These are phyloP conservation scores for Larimichthys crocea DNA, from an alignment of 2,113 vertebrate species.

Conservation along the genomic window DNA sequence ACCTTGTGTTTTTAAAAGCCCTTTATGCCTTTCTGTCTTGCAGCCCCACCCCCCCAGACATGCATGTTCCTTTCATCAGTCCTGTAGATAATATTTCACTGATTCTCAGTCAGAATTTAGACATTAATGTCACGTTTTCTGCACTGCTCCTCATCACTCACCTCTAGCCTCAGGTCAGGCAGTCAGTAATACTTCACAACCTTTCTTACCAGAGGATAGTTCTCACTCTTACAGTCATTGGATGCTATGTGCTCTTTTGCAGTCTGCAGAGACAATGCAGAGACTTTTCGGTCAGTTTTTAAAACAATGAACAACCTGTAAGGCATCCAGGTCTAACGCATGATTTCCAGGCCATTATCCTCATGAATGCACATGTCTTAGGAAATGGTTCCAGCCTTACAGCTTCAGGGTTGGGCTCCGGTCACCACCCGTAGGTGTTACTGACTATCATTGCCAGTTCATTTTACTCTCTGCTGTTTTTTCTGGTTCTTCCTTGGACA, in stretches of 20 bases:
- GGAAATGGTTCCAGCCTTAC: constrained; percentile 60
- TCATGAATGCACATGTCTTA: constrained; percentile 67
- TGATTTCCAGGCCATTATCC: constrained; percentile 57
- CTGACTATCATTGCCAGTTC: not conserved
- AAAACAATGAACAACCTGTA: constrained; percentile 9
- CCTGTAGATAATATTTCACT: constrained; percentile 29
- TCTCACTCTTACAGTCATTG: constrained; percentile 3
- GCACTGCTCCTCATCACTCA: constrained; percentile 28
- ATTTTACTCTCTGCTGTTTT: constrained; percentile 25
- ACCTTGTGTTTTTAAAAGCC: constrained; percentile 31
- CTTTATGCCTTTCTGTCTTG: constrained; percentile 69
- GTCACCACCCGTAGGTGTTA: constrained; percentile 37
- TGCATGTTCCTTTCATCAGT: constrained; percentile 62
- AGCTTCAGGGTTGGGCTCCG: constrained; percentile 23
- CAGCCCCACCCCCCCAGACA: constrained; percentile 44
- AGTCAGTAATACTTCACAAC: not conserved
- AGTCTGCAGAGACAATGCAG: not conserved
- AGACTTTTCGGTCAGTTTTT: constrained; percentile 47
- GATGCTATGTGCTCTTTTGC: constrained; percentile 3
- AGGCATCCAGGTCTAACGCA: constrained; percentile 54
- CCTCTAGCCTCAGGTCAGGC: constrained; percentile 32
- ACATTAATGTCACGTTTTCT: constrained; percentile 1
- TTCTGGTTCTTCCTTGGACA: constrained; percentile 46
- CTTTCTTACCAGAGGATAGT: not conserved
- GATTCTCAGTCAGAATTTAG: constrained; percentile 20